Evolutionary conservation across 2,797 vertebrate genomes (phyloP).

Genomic region (Acanthis flammea): DNA sequence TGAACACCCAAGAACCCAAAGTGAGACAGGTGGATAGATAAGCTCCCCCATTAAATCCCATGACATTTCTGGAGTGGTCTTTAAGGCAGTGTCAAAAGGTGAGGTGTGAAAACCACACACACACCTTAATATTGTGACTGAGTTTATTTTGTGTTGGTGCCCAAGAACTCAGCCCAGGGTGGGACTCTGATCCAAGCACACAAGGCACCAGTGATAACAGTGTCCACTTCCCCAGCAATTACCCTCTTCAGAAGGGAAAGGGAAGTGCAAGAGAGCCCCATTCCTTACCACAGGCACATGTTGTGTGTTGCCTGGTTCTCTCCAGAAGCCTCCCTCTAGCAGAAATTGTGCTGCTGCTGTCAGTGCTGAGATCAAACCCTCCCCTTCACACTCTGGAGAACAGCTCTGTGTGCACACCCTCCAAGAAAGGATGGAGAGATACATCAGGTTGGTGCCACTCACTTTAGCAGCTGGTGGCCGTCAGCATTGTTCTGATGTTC

Average conservation of each 20-base stretch:
- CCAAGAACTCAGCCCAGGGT: neutral
- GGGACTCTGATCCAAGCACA: neutral
- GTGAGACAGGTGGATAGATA: neutral
- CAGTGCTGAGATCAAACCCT: neutral
- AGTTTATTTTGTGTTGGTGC: neutral
- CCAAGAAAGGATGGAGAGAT: neutral
- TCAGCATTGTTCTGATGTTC: neutral
- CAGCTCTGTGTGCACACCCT: neutral
- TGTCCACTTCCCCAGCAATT: neutral
- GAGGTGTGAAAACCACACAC: neutral
- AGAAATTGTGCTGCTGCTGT: neutral
- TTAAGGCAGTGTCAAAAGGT: neutral
- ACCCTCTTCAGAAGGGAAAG: neutral
- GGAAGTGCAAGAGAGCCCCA: neutral
- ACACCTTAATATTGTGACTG: neutral
- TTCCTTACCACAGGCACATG: fast-evolving
- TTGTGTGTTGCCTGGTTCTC: neutral
- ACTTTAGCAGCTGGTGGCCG: neutral
- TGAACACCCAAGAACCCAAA: neutral
- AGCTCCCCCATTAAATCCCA: neutral
- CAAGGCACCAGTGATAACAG: neutral
- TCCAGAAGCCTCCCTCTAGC: neutral
- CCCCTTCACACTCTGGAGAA: neutral
- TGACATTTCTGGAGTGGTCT: neutral
- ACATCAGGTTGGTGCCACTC: neutral